These are phyloP conservation scores for Wasmannia auropunctata DNA, from an alignment of 1,140 invertebrate species.

Conservation along the genomic window DNA sequence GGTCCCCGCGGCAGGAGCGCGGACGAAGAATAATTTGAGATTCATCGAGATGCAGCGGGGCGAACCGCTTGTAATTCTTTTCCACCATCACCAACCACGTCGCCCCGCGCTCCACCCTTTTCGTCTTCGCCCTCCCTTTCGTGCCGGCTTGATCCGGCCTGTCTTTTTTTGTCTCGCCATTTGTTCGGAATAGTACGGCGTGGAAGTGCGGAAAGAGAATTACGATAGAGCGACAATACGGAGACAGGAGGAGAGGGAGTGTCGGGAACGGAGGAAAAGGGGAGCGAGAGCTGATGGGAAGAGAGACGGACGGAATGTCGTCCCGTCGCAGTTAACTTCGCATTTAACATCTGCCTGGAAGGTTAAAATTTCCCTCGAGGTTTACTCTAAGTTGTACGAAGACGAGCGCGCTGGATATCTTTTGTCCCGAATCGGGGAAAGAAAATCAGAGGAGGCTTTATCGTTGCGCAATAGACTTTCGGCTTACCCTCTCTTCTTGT, in stretches of 20 bases:
- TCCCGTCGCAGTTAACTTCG: slow-evolving; percentile 81
- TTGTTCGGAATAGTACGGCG: slow-evolving; percentile 77
- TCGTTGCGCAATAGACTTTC: slow-evolving; percentile 55
- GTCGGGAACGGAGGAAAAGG: neutral
- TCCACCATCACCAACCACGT: slow-evolving; percentile 74
- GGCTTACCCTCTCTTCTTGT: slow-evolving; percentile 13
- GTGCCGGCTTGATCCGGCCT: slow-evolving; percentile 34
- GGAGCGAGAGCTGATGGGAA: slow-evolving; percentile 35
- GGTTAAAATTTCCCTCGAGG: slow-evolving; percentile 83
- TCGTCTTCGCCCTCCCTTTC: slow-evolving; percentile 25
- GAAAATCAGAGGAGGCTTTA: slow-evolving; percentile 75
- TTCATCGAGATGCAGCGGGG: slow-evolving; percentile 83
- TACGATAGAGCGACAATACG: slow-evolving; percentile 61
- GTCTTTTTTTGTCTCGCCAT: slow-evolving; percentile 77
- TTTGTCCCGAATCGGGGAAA: slow-evolving; percentile 71
- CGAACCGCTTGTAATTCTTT: slow-evolving; percentile 85
- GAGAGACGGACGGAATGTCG: slow-evolving; percentile 56
- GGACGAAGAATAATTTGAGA: slow-evolving; percentile 83
- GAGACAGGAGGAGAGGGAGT: slow-evolving; percentile 22
- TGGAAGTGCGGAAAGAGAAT: slow-evolving; percentile 63
- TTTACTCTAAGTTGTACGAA: slow-evolving; percentile 79
- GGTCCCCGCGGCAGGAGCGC: slow-evolving; percentile 13
- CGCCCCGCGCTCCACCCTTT: slow-evolving; percentile 61
- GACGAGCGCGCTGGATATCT: slow-evolving; percentile 69
- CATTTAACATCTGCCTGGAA: slow-evolving; percentile 81